Conservation (phyloP, 2,888 invertebrate genomes). For the Watsonalla cultraria region DNA sequence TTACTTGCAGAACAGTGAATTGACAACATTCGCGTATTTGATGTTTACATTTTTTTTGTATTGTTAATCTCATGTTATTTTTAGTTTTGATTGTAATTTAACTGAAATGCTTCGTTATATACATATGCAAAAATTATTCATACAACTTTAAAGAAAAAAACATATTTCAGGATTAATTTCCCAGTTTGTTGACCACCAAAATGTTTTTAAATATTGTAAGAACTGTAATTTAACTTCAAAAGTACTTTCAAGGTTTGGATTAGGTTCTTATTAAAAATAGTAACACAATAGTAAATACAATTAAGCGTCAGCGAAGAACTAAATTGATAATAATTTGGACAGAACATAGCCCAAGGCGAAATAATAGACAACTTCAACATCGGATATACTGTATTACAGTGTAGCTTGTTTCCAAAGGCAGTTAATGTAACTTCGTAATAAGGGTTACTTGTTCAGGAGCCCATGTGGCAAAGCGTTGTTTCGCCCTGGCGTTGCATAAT, state of each 20-base stretch:
- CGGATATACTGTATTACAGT: constrained; percentile 31
- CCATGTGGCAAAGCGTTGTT: constrained; percentile 39
- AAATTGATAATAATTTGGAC: constrained; percentile 21
- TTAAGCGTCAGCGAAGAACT: neutral
- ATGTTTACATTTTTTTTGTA: too few relatives aligned
- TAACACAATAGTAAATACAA: neutral
- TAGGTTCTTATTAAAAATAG: too few relatives aligned
- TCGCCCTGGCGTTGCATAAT: constrained; percentile 53
- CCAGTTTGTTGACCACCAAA: too few relatives aligned
- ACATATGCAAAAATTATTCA: too few relatives aligned
- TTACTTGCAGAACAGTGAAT: neutral
- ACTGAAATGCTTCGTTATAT: too few relatives aligned
- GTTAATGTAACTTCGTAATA: constrained; percentile 68
- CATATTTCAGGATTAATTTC: too few relatives aligned
- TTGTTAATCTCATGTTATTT: too few relatives aligned
- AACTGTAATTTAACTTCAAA: too few relatives aligned
- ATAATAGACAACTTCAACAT: constrained; percentile 54
- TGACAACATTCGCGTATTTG: neutral
- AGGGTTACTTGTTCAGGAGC: constrained; percentile 43
- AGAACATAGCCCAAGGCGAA: constrained; percentile 36
- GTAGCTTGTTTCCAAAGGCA: constrained; percentile 32
- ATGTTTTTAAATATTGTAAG: too few relatives aligned
- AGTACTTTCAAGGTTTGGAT: too few relatives aligned
- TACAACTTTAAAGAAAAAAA: too few relatives aligned
- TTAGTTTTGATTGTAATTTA: neutral